Evolutionary conservation across 2,797 vertebrate species (phyloP).

Genomic region (Fistularia tabacaria): DNA sequence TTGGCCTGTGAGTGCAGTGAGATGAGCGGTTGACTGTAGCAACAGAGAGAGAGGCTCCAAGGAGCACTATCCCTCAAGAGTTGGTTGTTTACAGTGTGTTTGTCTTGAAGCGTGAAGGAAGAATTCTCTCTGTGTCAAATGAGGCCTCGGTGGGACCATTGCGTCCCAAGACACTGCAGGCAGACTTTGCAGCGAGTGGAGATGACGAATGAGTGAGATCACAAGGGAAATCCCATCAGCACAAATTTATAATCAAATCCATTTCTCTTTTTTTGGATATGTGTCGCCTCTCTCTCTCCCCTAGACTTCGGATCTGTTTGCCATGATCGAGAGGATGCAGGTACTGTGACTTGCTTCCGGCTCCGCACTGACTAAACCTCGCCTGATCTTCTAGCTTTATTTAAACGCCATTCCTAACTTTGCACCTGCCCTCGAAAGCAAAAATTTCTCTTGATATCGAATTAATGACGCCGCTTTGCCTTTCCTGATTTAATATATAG

Average conservation of each 20-base stretch:
- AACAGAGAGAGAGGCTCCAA: conserved; percentile 39
- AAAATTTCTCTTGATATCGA: too few relatives aligned
- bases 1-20: conserved; percentile 21
- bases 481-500: too few relatives aligned
- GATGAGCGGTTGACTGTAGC: conserved; percentile 48
- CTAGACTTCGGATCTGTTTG: conserved; percentile 82
- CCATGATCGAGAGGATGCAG: conserved; percentile 87
- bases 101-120: conserved; percentile 29
- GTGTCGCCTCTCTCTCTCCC: conserved; percentile 45
- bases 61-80: conserved; percentile 38
- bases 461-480: too few relatives aligned
- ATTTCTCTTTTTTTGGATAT: conserved; percentile 38
- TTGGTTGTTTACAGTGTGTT: conserved; percentile 54
- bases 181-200: conserved; percentile 10
- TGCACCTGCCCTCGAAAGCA: too few relatives aligned
- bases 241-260: conserved; percentile 17
- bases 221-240: conserved; percentile 3
- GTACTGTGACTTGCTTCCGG: conserved; percentile 62
- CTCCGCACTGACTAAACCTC: neutral
- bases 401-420: conserved; percentile 11
- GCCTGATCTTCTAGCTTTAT: conserved; percentile 14
- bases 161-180: conserved; percentile 3
- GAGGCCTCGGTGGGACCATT: conserved; percentile 8
- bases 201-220: conserved; percentile 4
- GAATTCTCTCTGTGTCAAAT: conserved; percentile 33